Evolutionary conservation across 2,113 vertebrate species (phyloP).

Genomic region (Xyliphius kryptos): DNA sequence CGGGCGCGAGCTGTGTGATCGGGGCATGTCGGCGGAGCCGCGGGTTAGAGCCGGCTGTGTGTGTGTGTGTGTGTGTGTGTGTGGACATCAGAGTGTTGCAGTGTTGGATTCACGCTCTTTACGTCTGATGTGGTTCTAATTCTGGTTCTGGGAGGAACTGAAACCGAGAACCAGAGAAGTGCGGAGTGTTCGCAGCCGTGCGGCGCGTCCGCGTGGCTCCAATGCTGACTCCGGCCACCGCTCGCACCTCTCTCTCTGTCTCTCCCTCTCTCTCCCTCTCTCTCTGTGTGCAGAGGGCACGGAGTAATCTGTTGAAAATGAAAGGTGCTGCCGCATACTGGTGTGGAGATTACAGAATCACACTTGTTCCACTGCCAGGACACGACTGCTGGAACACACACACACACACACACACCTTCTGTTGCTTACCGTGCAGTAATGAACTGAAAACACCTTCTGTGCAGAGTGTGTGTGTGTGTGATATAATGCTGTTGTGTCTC

Average conservation of each 20-base stretch:
- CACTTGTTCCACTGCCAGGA: constrained; percentile 60
- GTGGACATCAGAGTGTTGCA: no score
- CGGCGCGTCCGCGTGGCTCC: constrained; percentile 57
- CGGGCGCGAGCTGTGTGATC: no score
- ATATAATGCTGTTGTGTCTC: no score
- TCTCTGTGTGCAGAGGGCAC: constrained; percentile 20
- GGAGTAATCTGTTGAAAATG: constrained; percentile 67
- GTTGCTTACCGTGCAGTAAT: constrained; percentile 34
- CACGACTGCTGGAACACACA: constrained; percentile 25
- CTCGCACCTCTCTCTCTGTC: constrained; percentile 23
- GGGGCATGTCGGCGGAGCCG: no score
- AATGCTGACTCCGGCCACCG: constrained; percentile 41
- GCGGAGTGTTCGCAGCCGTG: constrained; percentile 71
- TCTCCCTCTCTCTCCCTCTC: constrained; percentile 31
- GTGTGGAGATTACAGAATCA: constrained; percentile 62
- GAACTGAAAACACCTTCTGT: constrained; percentile 15
- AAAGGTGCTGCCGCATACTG: constrained; percentile 70
- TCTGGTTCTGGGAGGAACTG: constrained; percentile 65
- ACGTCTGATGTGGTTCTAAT: constrained; percentile 56
- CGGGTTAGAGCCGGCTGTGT: no score
- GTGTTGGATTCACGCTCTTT: constrained; percentile 37
- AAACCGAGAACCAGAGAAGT: constrained; percentile 62
- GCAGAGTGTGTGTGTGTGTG: no score
- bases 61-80: no score
- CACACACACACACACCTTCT: constrained; percentile 41